Percentiles rank a stretch among this genome's conserved stretches.
These are phyloP conservation scores for Indicator maculatus DNA, from an alignment of 2,113 vertebrate genomes.

Conservation along the genomic window DNA sequence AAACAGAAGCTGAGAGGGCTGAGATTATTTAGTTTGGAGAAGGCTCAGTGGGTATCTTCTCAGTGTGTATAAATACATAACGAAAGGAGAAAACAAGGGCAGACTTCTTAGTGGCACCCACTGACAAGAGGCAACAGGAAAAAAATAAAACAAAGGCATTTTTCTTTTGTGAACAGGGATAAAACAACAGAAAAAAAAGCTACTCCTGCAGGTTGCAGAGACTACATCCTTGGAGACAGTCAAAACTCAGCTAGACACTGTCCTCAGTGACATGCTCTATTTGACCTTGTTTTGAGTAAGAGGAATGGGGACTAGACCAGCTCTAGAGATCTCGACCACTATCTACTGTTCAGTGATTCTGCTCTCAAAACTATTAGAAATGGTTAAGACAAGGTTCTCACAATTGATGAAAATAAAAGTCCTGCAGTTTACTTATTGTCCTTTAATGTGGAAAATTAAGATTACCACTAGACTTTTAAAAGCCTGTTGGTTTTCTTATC, in stretches of 20 bases:
- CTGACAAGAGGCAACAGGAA: neutral
- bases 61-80: neutral
- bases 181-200: neutral
- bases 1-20: neutral
- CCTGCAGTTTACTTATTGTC: slow-evolving; percentile 54
- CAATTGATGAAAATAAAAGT: slow-evolving; percentile 30
- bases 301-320: neutral
- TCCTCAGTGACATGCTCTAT: neutral
- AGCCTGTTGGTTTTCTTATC: slow-evolving; percentile 58
- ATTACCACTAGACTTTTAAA: slow-evolving; percentile 63
- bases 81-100: neutral
- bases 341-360: neutral
- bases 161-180: neutral
- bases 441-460: slow-evolving; percentile 55
- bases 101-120: neutral
- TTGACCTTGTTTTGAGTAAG: neutral
- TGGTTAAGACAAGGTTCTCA: neutral
- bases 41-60: neutral
- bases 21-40: neutral
- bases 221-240: neutral
- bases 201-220: neutral
- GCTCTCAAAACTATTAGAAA: neutral
- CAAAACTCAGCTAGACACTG: neutral
- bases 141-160: neutral
- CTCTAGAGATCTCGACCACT: neutral